These are phyloP conservation scores for Tethea ocularis DNA, from an alignment of 2,888 invertebrate species.

Conservation along the genomic window DNA sequence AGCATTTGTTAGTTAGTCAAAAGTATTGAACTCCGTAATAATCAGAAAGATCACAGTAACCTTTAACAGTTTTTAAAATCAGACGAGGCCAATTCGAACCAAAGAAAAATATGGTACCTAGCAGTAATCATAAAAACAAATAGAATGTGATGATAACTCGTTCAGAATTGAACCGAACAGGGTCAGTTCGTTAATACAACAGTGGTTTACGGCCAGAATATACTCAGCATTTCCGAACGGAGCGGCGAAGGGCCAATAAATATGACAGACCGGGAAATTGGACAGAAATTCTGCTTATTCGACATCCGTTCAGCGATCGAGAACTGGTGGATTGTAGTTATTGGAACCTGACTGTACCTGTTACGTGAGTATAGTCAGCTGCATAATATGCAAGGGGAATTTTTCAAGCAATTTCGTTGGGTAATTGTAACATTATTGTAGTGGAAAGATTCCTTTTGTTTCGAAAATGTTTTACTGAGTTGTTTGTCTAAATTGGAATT, in stretches of 20 bases:
- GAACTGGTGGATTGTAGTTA: slow-evolving; percentile 37
- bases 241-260: slow-evolving; percentile 65
- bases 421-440: not conserved
- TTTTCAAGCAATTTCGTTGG: not conserved
- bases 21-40: not conserved
- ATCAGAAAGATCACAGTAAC: not conserved
- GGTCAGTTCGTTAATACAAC: slow-evolving; percentile 37
- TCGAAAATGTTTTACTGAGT: not conserved
- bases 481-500: not conserved
- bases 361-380: not conserved
- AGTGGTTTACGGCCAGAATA: slow-evolving; percentile 38
- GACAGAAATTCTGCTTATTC: slow-evolving; percentile 67
- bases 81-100: not conserved
- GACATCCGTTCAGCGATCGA: slow-evolving; percentile 36
- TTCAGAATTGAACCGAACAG: slow-evolving; percentile 7
- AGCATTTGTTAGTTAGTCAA: not conserved
- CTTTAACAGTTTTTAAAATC: not conserved
- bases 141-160: slow-evolving; percentile 4
- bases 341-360: slow-evolving; percentile 24
- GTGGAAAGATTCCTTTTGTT: not conserved
- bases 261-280: slow-evolving; percentile 74
- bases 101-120: not conserved
- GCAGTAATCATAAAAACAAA: not conserved
- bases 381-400: not conserved
- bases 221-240: slow-evolving; percentile 49